Conservation (phyloP, 1,140 invertebrate species). For the Cotesia typhae region DNA sequence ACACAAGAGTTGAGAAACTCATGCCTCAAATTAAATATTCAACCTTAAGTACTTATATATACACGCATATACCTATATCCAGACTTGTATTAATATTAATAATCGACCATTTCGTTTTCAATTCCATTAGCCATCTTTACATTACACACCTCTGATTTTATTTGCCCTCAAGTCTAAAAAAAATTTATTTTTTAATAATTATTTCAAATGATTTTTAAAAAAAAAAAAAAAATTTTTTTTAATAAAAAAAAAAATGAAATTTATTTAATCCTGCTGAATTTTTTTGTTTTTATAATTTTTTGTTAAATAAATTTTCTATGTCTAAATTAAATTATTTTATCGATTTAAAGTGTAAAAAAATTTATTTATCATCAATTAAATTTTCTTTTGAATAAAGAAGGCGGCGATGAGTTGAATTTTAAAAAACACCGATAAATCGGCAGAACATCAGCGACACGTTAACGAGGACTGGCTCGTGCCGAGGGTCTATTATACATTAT, state of each 20-base stretch:
- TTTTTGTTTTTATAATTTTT: too few species aligned
- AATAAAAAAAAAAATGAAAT: too few species aligned
- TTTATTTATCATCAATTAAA: neutral
- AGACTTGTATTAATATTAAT: too few species aligned
- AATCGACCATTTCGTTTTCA: conserved; percentile 12
- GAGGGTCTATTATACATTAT: neutral
- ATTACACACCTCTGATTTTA: neutral
- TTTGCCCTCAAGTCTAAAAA: too few species aligned
- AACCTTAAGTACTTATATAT: conserved; percentile 34
- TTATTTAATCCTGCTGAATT: too few species aligned
- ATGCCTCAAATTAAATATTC: conserved; percentile 55
- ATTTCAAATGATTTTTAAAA: too few species aligned
- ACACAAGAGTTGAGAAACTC: neutral
- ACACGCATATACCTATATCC: neutral
- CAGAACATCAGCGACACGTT: conserved; percentile 21
- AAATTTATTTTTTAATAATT: too few species aligned
- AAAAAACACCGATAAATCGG: conserved; percentile 14
- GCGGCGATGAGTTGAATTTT: neutral
- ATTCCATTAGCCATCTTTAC: conserved; percentile 28
- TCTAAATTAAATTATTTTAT: too few species aligned
- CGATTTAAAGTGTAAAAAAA: neutral
- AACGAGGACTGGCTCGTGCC: conserved; percentile 31
- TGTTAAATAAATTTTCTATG: too few species aligned
- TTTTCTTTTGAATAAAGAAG: neutral
- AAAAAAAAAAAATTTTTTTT: too few species aligned